Base-by-base conservation (phyloP, 2,797 vertebrate species). In the Urophycis tenuis region DNA sequence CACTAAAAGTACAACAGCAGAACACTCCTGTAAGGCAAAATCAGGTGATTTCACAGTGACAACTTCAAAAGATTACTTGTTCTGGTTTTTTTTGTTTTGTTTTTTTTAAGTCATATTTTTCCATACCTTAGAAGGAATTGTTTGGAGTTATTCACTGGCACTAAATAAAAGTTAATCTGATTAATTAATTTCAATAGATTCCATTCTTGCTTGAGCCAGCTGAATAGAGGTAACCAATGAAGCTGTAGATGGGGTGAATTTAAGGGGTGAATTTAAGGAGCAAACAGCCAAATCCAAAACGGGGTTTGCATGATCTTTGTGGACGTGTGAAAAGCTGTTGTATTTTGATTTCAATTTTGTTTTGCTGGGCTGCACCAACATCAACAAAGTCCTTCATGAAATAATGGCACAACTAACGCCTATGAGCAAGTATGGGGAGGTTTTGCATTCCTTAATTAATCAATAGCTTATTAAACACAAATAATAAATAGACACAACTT, bases 11-110 rank as follows among this genome's bases (percentile, higher is more conserved):
- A 88, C 89, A 93, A 93, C 91, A 93, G 91, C 89, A 91, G 87
- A 90, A 89, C 89, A 87, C 92, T 93, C 90, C 92, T 92, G 90
- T 94, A 94, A 94, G 94, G 94, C 94, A 94, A 94, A 94, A 93
- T 93, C 89, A 93, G 94, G 93, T 94, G 92, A 92, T 92, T 92
- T 94, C 94, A 94, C 94, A 94, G 94, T 94, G 94, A 93, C 88
- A 85, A 92, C 90, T 91, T 92, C 78, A 91, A 91, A 90, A 90
- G 85, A 86, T 83, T 82, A 69, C 25, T 67, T 49, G 64, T 86
- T 86, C 79, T 82, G 82, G 84, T 87, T 81, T 85, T 84, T 89
- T 87, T 82, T 81, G 79, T 82, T 80, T 88, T 84, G 36, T 83
- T 81, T 82, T 77, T 83, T 86, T 87, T 87, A 88, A 89, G 81